phyloP scores from a whole-genome alignment of 2,113 vertebrate species.

The Sinosuthora webbiana region DNA sequence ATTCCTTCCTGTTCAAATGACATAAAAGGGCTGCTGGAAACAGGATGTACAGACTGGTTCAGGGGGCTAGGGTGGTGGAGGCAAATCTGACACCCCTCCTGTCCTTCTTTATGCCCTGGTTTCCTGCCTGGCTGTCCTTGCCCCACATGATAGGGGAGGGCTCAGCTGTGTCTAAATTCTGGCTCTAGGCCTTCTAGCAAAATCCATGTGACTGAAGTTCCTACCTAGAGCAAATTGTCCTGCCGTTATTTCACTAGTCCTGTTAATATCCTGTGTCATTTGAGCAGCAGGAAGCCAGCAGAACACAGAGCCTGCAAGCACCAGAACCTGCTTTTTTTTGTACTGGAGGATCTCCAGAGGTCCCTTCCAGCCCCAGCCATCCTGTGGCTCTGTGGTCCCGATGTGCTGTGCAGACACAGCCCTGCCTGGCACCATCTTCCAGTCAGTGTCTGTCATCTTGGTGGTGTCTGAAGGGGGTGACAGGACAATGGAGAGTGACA shows the following conservation, averaged over 20 bases:
- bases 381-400: neutral
- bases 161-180: neutral
- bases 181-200: neutral
- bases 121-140: neutral
- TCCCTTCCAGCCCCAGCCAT: neutral
- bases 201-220: neutral
- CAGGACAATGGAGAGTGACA: neutral
- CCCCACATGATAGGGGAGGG: neutral
- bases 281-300: neutral
- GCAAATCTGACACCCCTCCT: neutral
- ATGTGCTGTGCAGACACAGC: neutral
- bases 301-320: neutral
- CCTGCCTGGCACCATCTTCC: neutral
- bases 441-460: neutral
- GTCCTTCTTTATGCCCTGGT: neutral
- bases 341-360: neutral
- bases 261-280: rapidly evolving
- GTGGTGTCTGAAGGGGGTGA: neutral
- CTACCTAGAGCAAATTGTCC: neutral
- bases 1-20: neutral
- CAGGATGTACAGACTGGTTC: neutral
- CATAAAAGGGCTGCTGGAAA: neutral
- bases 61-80: neutral
- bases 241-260: neutral
- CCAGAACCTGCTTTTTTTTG: neutral